A percentile compares a stretch with the other conserved stretches of the same genome.
These are phyloP conservation scores for Acomys russatus DNA, from an alignment of 2,797 vertebrate species.

Conservation along the genomic window DNA sequence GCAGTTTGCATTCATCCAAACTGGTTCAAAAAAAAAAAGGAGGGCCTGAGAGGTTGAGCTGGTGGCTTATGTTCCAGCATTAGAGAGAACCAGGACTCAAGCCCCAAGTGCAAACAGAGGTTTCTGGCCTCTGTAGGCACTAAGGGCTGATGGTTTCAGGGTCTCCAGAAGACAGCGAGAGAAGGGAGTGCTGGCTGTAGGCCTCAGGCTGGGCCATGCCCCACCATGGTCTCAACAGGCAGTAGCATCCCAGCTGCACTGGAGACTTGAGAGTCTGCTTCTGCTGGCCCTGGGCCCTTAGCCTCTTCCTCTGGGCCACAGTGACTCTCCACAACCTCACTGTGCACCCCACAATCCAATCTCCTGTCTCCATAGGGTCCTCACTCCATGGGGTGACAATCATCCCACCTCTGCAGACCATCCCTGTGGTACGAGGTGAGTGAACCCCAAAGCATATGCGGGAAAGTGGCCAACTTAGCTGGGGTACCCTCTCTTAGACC, in stretches of 20 bases:
- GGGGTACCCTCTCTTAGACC: neutral
- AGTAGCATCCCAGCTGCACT: too few species aligned
- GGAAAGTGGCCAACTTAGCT: accelerated
- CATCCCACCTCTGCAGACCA: constrained; percentile 78
- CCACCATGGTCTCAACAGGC: neutral
- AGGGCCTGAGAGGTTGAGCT: neutral
- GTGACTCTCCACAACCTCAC: neutral
- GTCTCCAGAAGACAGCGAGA: neutral
- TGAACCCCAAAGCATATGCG: neutral
- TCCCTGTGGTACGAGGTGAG: constrained; percentile 86
- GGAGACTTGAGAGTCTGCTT: neutral
- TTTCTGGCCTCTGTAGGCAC: neutral
- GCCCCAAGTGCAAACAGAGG: neutral
- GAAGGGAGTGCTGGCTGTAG: neutral
- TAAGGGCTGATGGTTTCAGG: too few species aligned
- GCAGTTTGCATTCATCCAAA: neutral
- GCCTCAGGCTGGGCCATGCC: neutral
- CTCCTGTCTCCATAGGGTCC: neutral
- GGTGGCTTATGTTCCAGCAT: neutral
- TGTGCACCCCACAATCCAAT: neutral
- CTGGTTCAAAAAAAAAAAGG: neutral
- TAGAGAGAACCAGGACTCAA: neutral
- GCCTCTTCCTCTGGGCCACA: neutral
- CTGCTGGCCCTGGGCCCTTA: neutral
- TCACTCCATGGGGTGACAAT: constrained; percentile 71